These are phyloP conservation scores for Drosophila helvetica DNA, from an alignment of 2,888 invertebrate species.

Conservation along the genomic window DNA sequence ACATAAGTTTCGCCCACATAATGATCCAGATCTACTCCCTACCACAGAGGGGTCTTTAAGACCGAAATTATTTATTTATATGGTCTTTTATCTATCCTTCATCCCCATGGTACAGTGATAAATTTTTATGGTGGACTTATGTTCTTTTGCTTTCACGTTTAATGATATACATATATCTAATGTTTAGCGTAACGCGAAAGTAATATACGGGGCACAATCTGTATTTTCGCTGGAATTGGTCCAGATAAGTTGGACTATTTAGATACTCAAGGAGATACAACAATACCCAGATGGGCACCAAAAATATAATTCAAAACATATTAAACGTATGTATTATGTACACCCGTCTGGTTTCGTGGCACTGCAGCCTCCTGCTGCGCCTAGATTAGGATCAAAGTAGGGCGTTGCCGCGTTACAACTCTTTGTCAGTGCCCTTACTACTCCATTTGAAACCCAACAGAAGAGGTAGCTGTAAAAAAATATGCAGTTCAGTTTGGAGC, in stretches of 20 bases:
- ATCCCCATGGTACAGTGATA: slow-evolving; percentile 4
- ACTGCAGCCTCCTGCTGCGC: neutral
- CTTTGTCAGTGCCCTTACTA: neutral
- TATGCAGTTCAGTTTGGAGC: neutral
- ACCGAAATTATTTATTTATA: slow-evolving; percentile 18
- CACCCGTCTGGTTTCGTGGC: slow-evolving; percentile 35
- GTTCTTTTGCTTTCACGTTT: slow-evolving; percentile 4
- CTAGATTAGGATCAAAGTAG: slow-evolving; percentile 28
- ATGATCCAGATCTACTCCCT: neutral
- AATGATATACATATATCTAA: neutral
- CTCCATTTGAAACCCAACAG: slow-evolving; percentile 8
- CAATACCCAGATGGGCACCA: neutral
- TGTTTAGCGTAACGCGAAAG: neutral
- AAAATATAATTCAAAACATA: neutral
- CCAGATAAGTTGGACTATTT: neutral
- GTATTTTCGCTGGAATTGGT: neutral
- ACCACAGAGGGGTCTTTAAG: neutral
- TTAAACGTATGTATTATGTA: slow-evolving; percentile 7
- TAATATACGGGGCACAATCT: neutral
- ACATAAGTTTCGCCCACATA: slow-evolving; percentile 28
- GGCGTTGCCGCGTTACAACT: neutral
- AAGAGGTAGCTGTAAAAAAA: slow-evolving; percentile 9
- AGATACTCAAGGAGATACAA: neutral
- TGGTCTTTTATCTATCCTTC: slow-evolving; percentile 23
- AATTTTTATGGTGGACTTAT: slow-evolving; percentile 22